Conservation (phyloP, 1,140 invertebrate genomes). For the Spodoptera litura region DNA sequence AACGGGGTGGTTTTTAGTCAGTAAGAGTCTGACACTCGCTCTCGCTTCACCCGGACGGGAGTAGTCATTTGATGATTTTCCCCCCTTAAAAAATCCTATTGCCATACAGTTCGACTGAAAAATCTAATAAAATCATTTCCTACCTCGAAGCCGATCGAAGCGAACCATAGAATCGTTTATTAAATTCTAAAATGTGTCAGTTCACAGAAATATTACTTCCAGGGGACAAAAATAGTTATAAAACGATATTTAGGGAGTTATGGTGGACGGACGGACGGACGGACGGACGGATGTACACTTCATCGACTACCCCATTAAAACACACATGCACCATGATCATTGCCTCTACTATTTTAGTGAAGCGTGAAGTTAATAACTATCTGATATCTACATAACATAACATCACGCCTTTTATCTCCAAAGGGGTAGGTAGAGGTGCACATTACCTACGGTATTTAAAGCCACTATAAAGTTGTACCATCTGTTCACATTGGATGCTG, state of each 20-base stretch:
- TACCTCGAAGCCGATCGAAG: neutral
- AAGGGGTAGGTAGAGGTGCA: too few relatives aligned
- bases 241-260: neutral
- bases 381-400: neutral
- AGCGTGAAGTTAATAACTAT: conserved; percentile 12
- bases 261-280: conserved; percentile 14
- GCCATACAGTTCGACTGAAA: too few relatives aligned
- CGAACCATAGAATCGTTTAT: neutral
- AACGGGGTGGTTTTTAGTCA: too few relatives aligned
- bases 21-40: too few relatives aligned
- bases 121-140: neutral
- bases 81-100: too few relatives aligned
- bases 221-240: conserved; percentile 6
- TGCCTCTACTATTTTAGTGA: neutral
- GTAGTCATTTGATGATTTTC: too few relatives aligned
- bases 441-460: too few relatives aligned
- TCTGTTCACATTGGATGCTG: too few relatives aligned
- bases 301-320: conserved; percentile 45
- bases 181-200: neutral
- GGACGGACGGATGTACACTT: conserved; percentile 50
- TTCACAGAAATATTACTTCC: conserved; percentile 14
- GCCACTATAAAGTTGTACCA: too few relatives aligned
- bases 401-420: too few relatives aligned
- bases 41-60: too few relatives aligned
- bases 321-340: neutral